These are phyloP conservation scores for Polyodon spathula DNA, from an alignment of 2,113 vertebrate genomes.

Conservation along the genomic window DNA sequence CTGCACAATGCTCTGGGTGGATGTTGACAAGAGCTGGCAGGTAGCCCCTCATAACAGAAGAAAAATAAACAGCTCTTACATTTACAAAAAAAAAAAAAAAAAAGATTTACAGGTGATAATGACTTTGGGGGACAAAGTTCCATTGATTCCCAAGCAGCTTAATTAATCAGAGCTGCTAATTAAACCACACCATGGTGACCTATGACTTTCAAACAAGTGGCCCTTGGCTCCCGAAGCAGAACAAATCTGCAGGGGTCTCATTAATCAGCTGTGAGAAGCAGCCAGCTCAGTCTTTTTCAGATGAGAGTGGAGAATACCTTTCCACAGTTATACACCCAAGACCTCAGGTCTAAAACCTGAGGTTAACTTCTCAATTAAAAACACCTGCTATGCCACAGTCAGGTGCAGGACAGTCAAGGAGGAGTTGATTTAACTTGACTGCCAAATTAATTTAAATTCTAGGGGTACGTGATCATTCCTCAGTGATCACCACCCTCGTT, in stretches of 20 bases:
- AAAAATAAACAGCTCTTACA: no score
- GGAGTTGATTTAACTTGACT: no score
- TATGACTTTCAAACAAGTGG: neutral
- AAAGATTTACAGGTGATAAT: neutral
- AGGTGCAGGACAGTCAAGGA: no score
- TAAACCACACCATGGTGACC: neutral
- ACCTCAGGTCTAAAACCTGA: no score
- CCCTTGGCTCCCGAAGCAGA: neutral
- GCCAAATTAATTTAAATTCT: no score
- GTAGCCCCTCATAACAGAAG: no score
- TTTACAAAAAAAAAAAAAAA: neutral
- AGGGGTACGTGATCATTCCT: no score
- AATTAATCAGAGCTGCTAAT: neutral
- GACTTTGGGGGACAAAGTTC: neutral
- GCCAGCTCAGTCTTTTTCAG: neutral
- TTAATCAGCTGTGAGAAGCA: neutral
- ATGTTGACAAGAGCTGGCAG: no score
- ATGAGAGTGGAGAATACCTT: neutral
- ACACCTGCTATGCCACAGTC: no score
- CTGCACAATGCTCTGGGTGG: no score
- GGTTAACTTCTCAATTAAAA: no score
- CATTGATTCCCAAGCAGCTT: neutral
- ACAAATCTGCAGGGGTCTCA: neutral
- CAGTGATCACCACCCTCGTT: no score
- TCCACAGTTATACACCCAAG: neutral